A percentile compares a stretch with the other conserved stretches of the same genome.
phyloP scores from a whole-genome alignment of 2,797 vertebrate species.

The Caiman crocodilus region DNA sequence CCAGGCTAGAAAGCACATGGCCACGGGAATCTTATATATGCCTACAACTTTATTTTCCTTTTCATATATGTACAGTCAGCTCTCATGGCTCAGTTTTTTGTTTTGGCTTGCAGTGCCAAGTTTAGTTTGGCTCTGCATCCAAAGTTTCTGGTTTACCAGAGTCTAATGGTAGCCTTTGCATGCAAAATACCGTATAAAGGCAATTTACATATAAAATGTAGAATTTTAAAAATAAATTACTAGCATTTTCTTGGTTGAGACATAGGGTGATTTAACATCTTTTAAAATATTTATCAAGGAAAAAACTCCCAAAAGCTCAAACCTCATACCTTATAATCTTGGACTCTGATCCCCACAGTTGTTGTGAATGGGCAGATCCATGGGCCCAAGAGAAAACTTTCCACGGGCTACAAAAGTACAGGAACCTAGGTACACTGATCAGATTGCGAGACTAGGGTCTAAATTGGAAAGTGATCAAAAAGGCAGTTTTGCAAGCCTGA shows the following conservation, averaged over 20 bases:
- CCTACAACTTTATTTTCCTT: slow-evolving; percentile 55
- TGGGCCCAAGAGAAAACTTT: not conserved
- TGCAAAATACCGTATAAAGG: slow-evolving; percentile 55
- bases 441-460: not conserved
- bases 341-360: not conserved
- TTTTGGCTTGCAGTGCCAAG: slow-evolving; percentile 53
- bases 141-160: slow-evolving; percentile 58
- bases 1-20: slow-evolving; percentile 35
- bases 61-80: slow-evolving; percentile 53
- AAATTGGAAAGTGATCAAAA: not conserved
- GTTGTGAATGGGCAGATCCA: not conserved
- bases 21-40: slow-evolving; percentile 31
- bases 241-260: slow-evolving; percentile 24
- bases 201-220: slow-evolving; percentile 39
- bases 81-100: slow-evolving; percentile 33
- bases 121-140: slow-evolving; percentile 56
- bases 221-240: slow-evolving; percentile 41
- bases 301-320: not conserved
- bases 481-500: not conserved
- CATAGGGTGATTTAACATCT: not conserved
- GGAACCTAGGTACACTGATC: not conserved
- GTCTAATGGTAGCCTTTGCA: slow-evolving; percentile 52
- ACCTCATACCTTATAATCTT: not conserved
- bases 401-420: not conserved
- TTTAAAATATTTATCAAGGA: too few relatives aligned